Percentiles rank a stretch among this genome's conserved stretches.
phyloP scores from a whole-genome alignment of 2,797 vertebrate genomes.

The Tolypeutes matacus region DNA sequence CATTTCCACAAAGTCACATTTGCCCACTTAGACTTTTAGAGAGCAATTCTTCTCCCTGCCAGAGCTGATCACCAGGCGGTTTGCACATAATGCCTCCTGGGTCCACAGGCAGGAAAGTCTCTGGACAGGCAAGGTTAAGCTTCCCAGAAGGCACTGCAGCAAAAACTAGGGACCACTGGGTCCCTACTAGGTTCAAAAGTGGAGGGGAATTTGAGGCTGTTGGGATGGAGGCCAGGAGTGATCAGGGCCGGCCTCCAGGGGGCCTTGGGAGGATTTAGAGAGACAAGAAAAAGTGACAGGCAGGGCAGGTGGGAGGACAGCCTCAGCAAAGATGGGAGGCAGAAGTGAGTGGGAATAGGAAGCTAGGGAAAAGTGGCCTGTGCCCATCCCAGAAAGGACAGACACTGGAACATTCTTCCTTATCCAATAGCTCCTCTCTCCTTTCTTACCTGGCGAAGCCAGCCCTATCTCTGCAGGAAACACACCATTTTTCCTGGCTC shows the following conservation, averaged over 20 bases:
- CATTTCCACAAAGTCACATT: conserved; percentile 47
- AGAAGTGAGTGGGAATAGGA: no score
- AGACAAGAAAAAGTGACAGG: neutral
- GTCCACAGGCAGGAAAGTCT: neutral
- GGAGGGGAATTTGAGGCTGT: neutral
- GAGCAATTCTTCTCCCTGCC: neutral
- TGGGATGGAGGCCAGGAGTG: neutral
- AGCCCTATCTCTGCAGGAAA: neutral
- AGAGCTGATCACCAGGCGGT: neutral
- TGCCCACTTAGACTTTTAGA: neutral
- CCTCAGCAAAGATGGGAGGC: neutral
- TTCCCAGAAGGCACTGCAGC: conserved; percentile 59
- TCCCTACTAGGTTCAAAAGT: neutral
- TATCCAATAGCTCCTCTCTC: neutral
- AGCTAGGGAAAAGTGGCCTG: neutral
- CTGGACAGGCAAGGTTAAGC: neutral
- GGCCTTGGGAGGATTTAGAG: neutral
- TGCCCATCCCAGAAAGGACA: neutral
- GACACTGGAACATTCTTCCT: neutral
- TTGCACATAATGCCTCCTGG: neutral
- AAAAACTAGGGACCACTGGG: neutral
- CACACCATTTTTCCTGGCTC: neutral
- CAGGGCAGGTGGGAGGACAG: neutral
- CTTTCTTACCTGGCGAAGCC: neutral
- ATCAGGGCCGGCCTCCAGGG: neutral